Conservation (phyloP, 2,888 invertebrate species). For the Dicycla oo region DNA sequence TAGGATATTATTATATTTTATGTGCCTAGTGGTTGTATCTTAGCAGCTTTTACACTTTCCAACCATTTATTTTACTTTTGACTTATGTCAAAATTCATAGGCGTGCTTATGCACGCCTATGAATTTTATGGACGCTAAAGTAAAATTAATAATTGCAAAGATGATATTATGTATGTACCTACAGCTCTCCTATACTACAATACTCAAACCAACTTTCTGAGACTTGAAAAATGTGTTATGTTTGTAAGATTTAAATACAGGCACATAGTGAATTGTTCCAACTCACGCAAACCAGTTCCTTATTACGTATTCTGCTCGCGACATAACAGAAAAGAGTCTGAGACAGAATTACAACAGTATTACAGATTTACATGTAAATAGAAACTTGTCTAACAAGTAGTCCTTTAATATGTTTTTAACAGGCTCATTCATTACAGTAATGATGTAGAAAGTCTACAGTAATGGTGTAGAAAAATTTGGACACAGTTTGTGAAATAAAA, state of each 20-base stretch:
- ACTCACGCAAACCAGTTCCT: conserved; percentile 28
- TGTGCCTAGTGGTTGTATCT: neutral
- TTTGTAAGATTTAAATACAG: neutral
- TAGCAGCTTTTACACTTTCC: too few relatives aligned
- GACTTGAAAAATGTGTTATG: neutral
- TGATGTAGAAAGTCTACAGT: conserved; percentile 19
- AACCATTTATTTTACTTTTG: too few relatives aligned
- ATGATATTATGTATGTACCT: neutral
- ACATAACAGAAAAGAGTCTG: neutral
- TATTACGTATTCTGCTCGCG: conserved; percentile 47
- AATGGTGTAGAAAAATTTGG: too few relatives aligned
- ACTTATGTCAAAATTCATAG: too few relatives aligned
- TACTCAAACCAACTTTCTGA: neutral
- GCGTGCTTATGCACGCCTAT: too few relatives aligned
- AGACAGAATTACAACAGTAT: conserved; percentile 34
- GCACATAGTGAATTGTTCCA: conserved; percentile 9
- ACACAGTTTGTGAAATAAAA: too few relatives aligned
- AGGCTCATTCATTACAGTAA: conserved; percentile 2
- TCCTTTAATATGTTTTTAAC: conserved; percentile 6
- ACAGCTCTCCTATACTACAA: neutral
- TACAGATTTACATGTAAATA: conserved; percentile 42
- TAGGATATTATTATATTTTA: too few relatives aligned
- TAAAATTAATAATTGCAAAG: too few relatives aligned
- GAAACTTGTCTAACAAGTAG: conserved; percentile 13
- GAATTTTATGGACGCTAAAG: too few relatives aligned